Evolutionary conservation across 92 coral and sea anemone genomes (phyloP), one percentile per base, ranked within the genome.

Genomic region (Umimayanthus chanpuru): DNA sequence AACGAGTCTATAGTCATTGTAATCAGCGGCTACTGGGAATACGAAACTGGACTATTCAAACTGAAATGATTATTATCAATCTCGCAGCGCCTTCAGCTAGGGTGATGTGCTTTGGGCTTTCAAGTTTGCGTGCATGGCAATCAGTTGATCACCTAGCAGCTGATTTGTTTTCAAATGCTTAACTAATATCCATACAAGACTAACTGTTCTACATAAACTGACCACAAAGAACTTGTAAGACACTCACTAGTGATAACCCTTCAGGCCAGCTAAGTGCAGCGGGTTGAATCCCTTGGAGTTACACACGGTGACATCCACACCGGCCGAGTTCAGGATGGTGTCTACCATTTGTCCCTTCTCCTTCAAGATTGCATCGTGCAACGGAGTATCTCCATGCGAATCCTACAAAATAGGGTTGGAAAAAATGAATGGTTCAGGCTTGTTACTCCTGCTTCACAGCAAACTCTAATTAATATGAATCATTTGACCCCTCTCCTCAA

Each of bases 231-330:
- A 8, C 29, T 8, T 49, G 12, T 16, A 4, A 36, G n/a, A 3
- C 9, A 89, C 98, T 91, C 88, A 94, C 98, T 89, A 82, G 32
- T 47, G 58, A 66, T 85, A 85, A 15, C 93, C 92, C 47, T 88
- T 91, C 38, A 94, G 73, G 66, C 93, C 91, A n/a, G 98, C 95
- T 47, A 83, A 81, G 44, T 94, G 98, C 20, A 94, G 93, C 21
- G 95, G 90, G 58, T 94, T 94, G 55, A 94, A 94, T 4, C 98
- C 96, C 26, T 86, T 93, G 49, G 21, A 38, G 85, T 94, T 94
- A 39, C 86, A 91, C 50, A 93, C 90, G 23, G 91, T 85, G 6
- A 94, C 92, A 67, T 94, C 98, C 56, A 94, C 82, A 25, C 3
- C 55, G 43, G 75, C 81, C 8, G 89, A 75, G 5, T 76, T 80